Evolutionary conservation across 1,140 invertebrate species (phyloP).

Genomic region (Mylabris phalerata): DNA sequence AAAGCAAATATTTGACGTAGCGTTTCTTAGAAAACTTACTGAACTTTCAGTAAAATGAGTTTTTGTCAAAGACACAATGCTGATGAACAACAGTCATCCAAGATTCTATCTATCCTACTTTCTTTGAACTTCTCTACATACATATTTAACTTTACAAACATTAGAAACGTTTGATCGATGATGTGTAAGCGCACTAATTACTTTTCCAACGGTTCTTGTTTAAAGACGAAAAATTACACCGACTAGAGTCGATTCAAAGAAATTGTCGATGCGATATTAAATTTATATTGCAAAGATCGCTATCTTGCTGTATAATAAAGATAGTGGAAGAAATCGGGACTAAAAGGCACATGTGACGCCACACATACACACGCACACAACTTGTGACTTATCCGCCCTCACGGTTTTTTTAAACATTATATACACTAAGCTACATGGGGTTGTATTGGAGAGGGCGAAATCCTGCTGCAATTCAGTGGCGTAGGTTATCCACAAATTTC

Average conservation of each 20-base stretch:
- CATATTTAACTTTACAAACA: slow-evolving; percentile 2
- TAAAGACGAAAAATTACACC: not conserved
- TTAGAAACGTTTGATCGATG: slow-evolving; percentile 14
- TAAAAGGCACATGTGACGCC: slow-evolving; percentile 6
- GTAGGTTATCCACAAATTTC: too few species aligned
- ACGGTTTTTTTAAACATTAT: slow-evolving; percentile 8
- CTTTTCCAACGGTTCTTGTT: slow-evolving; percentile 7
- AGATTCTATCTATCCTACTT: not conserved
- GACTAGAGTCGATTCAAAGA: too few species aligned
- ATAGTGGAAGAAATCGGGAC: not conserved
- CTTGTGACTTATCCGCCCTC: slow-evolving; percentile 1
- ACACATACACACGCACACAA: not conserved
- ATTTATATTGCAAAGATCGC: not conserved
- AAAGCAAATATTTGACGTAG: slow-evolving; percentile 12
- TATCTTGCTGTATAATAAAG: too few species aligned
- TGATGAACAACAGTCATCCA: not conserved
- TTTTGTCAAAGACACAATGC: slow-evolving; percentile 16
- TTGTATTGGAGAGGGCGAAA: not conserved
- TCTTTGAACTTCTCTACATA: slow-evolving; percentile 1
- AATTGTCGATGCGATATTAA: not conserved
- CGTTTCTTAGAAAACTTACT: slow-evolving; percentile 7
- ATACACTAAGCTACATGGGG: not conserved
- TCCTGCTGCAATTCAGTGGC: not conserved
- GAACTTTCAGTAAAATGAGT: slow-evolving; percentile 16
- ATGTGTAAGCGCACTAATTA: slow-evolving; percentile 15